Evolutionary conservation across 2,888 invertebrate genomes (phyloP), one percentile per base, ranked within the genome.

Genomic region (Dyspetes luteomarginatus): DNA sequence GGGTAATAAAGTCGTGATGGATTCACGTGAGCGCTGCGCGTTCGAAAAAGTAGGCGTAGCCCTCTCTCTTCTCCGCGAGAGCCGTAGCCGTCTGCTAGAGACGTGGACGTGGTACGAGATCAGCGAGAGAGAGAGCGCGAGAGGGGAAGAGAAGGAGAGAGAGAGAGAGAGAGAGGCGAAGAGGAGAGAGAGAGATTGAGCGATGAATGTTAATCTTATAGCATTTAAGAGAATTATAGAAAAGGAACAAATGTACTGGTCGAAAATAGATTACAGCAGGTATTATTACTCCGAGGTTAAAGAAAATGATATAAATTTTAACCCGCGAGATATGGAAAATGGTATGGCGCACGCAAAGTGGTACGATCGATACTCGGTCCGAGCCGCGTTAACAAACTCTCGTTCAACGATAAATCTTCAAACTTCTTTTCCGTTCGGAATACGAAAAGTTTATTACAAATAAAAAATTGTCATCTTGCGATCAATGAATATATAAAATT

Each of bases 1-100:
- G 55, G 62, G 79, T 67, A n/a, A 65, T 69, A 71, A 71, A 81
- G 81, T 77, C 76, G 79, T 73, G 81, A 77, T 67, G 82, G 83
- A 87, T 88, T 90, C 90, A 90, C 90, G 90, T 90, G 90, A 90
- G 90, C 85, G 83, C 83, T 83, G 82, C 83, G 84, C 83, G 82
- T 82, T 89, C 87, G 85, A 85, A 89, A 90, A 89, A 87, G 86
- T 89, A 91, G 90, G 90, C 90, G 90, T 91, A 90, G 90, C 88
- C 88, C 88, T 85, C 78, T 28, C n/a, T 48, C 67, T 80, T 72
- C 73, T 58, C 77, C 69, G 78, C 79, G 50, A 62, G 52, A 78
- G 83, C 79, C 81, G 82, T 62, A 83, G 85, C 85, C 81, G 85
- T 86, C 85, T 86, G 85, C 86, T 87, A 82, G 76, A 74, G 65